These are phyloP conservation scores for Antheraea mylitta DNA, from an alignment of 1,140 invertebrate genomes.

Conservation along the genomic window DNA sequence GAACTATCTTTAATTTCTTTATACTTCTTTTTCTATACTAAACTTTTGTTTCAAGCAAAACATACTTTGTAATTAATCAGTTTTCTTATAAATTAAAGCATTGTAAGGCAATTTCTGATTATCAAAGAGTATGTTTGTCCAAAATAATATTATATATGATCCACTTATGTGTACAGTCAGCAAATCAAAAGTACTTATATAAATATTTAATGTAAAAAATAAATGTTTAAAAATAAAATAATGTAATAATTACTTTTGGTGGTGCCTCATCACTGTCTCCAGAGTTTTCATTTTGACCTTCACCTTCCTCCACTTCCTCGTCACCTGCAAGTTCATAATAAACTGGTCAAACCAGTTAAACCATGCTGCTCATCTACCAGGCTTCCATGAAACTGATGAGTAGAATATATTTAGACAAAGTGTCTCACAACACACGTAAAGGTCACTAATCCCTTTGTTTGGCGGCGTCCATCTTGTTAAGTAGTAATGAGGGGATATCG, in stretches of 20 bases:
- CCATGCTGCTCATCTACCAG: constrained; percentile 39
- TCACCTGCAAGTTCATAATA: constrained; percentile 80
- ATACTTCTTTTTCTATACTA: too few species aligned
- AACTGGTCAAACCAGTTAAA: constrained; percentile 63
- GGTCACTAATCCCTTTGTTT: constrained; percentile 84
- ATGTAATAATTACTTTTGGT: constrained; percentile 65
- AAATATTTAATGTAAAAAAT: constrained; percentile 1
- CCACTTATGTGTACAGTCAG: not conserved
- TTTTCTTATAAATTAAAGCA: too few species aligned
- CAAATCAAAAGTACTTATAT: not conserved
- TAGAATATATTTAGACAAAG: constrained; percentile 39
- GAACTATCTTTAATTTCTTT: not conserved
- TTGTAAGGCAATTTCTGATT: too few species aligned
- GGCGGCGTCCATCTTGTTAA: constrained; percentile 86
- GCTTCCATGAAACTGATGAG: constrained; percentile 30
- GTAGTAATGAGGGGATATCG: constrained; percentile 80
- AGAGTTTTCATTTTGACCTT: constrained; percentile 83
- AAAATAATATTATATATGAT: constrained; percentile 3
- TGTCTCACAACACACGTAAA: constrained; percentile 55
- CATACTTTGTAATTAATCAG: too few species aligned
- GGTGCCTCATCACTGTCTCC: constrained; percentile 86
- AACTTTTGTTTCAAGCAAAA: too few species aligned
- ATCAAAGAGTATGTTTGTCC: too few species aligned
- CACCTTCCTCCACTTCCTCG: constrained; percentile 83
- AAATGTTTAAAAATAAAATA: not conserved